Evolutionary conservation across 2,797 vertebrate species (phyloP).

Genomic region (Adelosebastes latens): DNA sequence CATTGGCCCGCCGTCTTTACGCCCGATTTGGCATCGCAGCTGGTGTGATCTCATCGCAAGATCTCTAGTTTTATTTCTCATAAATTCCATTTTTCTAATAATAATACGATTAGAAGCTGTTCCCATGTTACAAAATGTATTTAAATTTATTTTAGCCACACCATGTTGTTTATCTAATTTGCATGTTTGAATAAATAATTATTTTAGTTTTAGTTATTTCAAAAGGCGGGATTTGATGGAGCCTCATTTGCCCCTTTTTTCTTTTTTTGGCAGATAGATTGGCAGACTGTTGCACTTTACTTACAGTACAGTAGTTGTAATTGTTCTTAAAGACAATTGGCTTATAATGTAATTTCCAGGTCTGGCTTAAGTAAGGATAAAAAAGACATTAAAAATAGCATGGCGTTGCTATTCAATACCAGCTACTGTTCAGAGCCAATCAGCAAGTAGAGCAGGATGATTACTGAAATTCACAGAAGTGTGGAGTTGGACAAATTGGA

Average conservation of each 20-base stretch:
- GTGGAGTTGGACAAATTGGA: slow-evolving; percentile 75
- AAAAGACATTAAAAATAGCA: slow-evolving; percentile 29
- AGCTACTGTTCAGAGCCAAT: slow-evolving; percentile 65
- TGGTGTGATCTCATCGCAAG: background rate
- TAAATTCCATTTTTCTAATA: background rate
- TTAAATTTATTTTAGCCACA: background rate
- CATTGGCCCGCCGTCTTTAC: background rate
- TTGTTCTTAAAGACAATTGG: background rate
- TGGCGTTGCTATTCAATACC: slow-evolving; percentile 43
- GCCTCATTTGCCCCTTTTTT: background rate
- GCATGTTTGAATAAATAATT: background rate
- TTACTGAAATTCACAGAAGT: slow-evolving; percentile 71
- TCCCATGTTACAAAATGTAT: accelerated
- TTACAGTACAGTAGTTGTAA: background rate
- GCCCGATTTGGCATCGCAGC: background rate
- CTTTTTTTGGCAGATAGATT: background rate
- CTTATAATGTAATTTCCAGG: slow-evolving; percentile 13
- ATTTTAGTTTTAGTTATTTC: background rate
- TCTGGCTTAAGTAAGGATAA: slow-evolving; percentile 26
- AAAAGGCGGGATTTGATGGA: background rate
- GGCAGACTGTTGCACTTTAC: background rate
- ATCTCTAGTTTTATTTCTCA: background rate
- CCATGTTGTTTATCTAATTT: background rate
- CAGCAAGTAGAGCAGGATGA: slow-evolving; percentile 71
- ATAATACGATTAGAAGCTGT: background rate